A percentile compares a stretch with the other conserved stretches of the same genome.
Conservation (phyloP, 92 coral and sea anemone species). For the Porites rus region DNA sequence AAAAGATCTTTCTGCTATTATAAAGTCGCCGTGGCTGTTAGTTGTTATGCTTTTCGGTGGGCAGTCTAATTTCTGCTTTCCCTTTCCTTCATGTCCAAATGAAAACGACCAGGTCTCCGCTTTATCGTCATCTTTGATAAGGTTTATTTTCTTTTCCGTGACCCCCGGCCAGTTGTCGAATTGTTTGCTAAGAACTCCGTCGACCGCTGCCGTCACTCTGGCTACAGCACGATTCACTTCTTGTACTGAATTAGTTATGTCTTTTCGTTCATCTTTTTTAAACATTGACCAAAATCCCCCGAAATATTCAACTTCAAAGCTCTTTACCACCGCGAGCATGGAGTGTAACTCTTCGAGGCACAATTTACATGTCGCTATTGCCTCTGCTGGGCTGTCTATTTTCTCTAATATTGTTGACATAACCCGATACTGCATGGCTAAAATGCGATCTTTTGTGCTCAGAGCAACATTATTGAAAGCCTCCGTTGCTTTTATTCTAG, state of each 20-base stretch:
- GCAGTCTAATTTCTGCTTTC: neutral
- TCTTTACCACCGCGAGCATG: neutral
- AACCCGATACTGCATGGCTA: conserved; percentile 28
- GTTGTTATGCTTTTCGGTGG: neutral
- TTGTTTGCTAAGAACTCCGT: conserved; percentile 7
- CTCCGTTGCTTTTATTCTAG: conserved; percentile 35
- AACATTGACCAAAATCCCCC: conserved; percentile 13
- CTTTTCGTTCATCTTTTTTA: neutral
- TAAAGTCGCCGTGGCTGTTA: neutral
- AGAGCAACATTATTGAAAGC: conserved; percentile 48
- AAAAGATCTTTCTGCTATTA: neutral
- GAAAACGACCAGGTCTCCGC: neutral
- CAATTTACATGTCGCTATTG: conserved; percentile 27
- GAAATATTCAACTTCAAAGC: neutral
- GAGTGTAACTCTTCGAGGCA: conserved; percentile 20
- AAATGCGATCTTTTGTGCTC: conserved; percentile 32
- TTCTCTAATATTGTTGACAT: conserved; percentile 31
- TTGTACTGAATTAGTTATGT: neutral
- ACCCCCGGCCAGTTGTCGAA: conserved; percentile 15
- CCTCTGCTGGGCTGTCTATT: conserved; percentile 5
- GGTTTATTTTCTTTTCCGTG: neutral
- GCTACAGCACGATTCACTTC: neutral
- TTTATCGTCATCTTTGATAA: neutral
- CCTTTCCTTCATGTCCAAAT: neutral
- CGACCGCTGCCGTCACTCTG: neutral